Percentiles rank a stretch among this genome's conserved stretches.
Evolutionary conservation across 2,888 invertebrate species (phyloP).

Genomic region (Agapostemon virescens): DNA sequence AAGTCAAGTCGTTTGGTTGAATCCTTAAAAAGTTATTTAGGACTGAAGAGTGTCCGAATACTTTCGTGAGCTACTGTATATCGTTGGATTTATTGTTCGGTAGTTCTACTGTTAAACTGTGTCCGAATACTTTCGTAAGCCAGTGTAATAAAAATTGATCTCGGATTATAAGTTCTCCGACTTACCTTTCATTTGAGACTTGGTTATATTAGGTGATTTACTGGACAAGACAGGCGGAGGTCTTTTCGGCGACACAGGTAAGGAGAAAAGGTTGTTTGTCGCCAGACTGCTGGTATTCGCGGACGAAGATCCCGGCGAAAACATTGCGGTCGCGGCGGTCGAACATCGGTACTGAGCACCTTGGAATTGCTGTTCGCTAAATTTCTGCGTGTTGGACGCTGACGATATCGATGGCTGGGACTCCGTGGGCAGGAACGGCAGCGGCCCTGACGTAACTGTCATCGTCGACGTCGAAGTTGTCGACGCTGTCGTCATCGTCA

Average conservation of each 20-base stretch:
- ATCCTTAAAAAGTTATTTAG: too few species aligned
- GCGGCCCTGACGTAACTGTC: slow-evolving; percentile 56
- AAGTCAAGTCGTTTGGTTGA: too few species aligned
- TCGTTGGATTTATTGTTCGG: too few species aligned
- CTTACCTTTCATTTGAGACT: slow-evolving; percentile 91
- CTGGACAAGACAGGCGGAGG: slow-evolving; percentile 59
- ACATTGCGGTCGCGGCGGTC: slow-evolving; percentile 57
- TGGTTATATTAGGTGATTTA: slow-evolving; percentile 82
- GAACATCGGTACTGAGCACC: slow-evolving; percentile 36
- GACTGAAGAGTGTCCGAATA: too few species aligned
- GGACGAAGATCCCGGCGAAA: slow-evolving; percentile 62
- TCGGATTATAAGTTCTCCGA: neutral
- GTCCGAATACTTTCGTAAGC: too few species aligned
- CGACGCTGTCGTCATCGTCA: slow-evolving; percentile 58
- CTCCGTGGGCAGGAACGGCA: slow-evolving; percentile 45
- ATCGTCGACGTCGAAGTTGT: slow-evolving; percentile 49
- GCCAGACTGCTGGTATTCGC: slow-evolving; percentile 60
- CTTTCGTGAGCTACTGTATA: too few species aligned
- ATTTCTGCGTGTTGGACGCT: slow-evolving; percentile 37
- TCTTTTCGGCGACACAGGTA: slow-evolving; percentile 73
- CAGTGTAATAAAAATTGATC: neutral
- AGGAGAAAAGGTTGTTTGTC: slow-evolving; percentile 69
- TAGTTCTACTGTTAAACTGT: too few species aligned
- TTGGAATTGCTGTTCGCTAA: slow-evolving; percentile 43
- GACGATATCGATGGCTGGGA: slow-evolving; percentile 54